These are phyloP conservation scores for Hylomyscus alleni DNA, from an alignment of 2,797 vertebrate genomes.

Conservation along the genomic window DNA sequence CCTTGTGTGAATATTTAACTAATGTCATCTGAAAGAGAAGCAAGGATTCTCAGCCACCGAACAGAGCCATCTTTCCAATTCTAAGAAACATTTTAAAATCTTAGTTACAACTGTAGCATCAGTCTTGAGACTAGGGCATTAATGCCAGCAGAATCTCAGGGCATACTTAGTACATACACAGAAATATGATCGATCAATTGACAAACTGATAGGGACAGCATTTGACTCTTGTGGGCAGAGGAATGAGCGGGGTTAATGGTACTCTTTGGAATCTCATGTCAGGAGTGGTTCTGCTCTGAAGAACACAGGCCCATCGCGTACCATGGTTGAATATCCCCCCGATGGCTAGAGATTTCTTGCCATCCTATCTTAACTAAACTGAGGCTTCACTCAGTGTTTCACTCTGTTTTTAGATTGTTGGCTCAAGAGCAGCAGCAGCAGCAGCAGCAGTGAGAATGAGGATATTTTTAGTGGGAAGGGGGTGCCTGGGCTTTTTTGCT, in stretches of 20 bases:
- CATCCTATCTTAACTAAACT: background rate
- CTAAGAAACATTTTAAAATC: background rate
- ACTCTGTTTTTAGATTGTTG: slow-evolving; percentile 80
- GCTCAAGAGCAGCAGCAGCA: slow-evolving; percentile 80
- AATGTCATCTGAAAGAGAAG: background rate
- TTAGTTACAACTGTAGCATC: background rate
- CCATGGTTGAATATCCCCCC: background rate
- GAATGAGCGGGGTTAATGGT: background rate
- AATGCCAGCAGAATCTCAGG: background rate
- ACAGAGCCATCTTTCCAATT: background rate
- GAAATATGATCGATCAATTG: background rate
- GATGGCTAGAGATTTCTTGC: background rate
- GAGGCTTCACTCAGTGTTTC: slow-evolving; percentile 73
- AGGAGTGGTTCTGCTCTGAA: background rate
- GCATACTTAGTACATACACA: background rate
- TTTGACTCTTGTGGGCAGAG: background rate
- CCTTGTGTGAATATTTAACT: background rate
- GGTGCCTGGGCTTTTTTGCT: slow-evolving; percentile 84
- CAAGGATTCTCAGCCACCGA: background rate
- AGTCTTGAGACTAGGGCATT: background rate
- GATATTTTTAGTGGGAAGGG: slow-evolving; percentile 80
- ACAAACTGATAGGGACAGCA: accelerated
- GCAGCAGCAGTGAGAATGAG: slow-evolving; percentile 12
- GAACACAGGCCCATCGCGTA: background rate
- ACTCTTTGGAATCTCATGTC: background rate